These are phyloP conservation scores for Adela reaumurella DNA, from an alignment of 2,888 invertebrate genomes.

Conservation along the genomic window DNA sequence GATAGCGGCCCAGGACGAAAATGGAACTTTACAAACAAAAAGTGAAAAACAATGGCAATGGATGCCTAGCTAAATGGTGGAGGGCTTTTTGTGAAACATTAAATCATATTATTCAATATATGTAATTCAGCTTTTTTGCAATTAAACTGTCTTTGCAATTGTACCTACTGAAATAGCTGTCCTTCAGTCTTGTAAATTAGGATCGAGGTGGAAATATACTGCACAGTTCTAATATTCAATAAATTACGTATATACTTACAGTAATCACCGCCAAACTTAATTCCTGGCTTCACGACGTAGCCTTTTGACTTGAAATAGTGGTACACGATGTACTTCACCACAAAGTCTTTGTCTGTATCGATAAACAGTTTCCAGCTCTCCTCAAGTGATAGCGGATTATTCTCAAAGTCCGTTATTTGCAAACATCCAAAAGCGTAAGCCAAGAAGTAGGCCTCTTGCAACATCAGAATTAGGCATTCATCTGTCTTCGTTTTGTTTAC, in stretches of 20 bases:
- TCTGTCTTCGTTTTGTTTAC: constrained; percentile 54
- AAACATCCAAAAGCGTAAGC: constrained; percentile 64
- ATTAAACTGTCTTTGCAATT: too few species aligned
- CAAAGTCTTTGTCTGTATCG: constrained; percentile 57
- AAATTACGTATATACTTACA: constrained; percentile 56
- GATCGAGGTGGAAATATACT: too few species aligned
- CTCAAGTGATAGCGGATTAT: constrained; percentile 43
- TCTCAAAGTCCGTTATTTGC: constrained; percentile 52
- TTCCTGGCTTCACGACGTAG: constrained; percentile 85
- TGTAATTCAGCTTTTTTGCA: too few species aligned
- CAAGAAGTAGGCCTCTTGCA: constrained; percentile 78
- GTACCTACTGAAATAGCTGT: too few species aligned
- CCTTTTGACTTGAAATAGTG: constrained; percentile 84
- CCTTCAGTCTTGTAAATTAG: too few species aligned
- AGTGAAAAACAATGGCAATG: too few species aligned
- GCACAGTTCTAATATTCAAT: too few species aligned
- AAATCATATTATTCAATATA: too few species aligned
- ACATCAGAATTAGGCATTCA: constrained; percentile 64
- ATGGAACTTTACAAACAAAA: too few species aligned
- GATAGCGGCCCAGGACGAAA: too few species aligned
- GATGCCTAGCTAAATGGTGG: too few species aligned
- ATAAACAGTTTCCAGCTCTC: constrained; percentile 59
- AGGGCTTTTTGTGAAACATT: too few species aligned
- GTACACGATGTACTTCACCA: constrained; percentile 72
- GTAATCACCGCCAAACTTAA: constrained; percentile 87